Conservation (phyloP, 2,888 invertebrate genomes). For the Lasioglossum lativentre region DNA sequence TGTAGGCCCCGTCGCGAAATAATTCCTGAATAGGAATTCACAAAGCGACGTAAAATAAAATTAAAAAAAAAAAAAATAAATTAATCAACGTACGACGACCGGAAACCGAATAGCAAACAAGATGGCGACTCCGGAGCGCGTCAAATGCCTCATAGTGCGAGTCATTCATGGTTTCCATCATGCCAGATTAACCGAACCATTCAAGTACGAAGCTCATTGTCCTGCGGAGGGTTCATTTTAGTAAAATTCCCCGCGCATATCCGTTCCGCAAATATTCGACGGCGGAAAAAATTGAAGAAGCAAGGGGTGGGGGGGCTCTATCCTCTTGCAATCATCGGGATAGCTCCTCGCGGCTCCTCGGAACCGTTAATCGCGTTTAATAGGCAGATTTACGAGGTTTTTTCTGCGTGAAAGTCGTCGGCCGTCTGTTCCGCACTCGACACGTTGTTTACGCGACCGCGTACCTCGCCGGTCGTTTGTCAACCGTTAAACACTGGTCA, state of each 20-base stretch:
- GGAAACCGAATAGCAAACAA: neutral
- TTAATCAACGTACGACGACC: neutral
- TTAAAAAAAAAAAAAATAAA: too few relatives aligned
- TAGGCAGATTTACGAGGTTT: conserved; percentile 70
- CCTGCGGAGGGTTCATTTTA: neutral
- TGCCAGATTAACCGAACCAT: neutral
- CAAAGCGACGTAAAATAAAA: too few relatives aligned
- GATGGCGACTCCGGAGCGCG: neutral
- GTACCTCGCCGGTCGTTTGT: conserved; percentile 80
- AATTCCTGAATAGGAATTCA: too few relatives aligned
- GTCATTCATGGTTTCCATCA: neutral
- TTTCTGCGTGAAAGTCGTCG: conserved; percentile 60
- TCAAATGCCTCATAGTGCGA: neutral
- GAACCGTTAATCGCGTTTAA: conserved; percentile 72
- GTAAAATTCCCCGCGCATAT: neutral
- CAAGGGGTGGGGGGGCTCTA: neutral
- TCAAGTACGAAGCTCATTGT: neutral
- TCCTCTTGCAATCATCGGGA: conserved; percentile 7
- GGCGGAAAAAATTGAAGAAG: neutral
- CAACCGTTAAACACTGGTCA: conserved; percentile 80
- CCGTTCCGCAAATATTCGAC: conserved; percentile 2
- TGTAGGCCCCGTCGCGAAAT: too few relatives aligned
- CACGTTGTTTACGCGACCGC: conserved; percentile 76
- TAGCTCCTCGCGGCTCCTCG: neutral
- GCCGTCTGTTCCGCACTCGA: conserved; percentile 47